phyloP scores from a whole-genome alignment of 2,797 vertebrate species.

The Chanos chanos region DNA sequence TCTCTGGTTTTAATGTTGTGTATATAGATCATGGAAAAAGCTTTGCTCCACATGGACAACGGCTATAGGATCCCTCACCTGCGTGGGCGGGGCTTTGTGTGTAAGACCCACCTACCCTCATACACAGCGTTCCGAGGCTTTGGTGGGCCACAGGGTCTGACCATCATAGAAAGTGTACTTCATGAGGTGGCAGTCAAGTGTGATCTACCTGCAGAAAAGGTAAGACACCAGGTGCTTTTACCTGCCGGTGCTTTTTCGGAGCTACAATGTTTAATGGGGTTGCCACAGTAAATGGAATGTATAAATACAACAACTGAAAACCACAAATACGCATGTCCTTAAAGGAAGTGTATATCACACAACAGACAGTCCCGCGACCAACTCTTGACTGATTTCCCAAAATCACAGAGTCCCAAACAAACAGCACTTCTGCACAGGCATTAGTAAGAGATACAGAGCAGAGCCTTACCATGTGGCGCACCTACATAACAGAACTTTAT shows the following conservation, averaged over 20 bases:
- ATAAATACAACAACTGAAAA: no score
- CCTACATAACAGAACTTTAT: no score
- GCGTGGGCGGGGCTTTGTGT: conserved; percentile 44
- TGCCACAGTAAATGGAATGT: no score
- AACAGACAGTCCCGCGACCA: no score
- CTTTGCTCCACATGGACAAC: conserved; percentile 56
- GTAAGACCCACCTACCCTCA: conserved; percentile 51
- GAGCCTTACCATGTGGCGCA: no score
- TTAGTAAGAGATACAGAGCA: no score
- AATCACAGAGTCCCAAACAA: no score
- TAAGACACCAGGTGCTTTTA: neutral
- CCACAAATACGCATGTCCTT: no score
- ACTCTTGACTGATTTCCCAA: no score
- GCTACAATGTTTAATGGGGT: no score
- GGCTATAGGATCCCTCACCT: conserved; percentile 52
- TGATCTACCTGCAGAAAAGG: conserved; percentile 45
- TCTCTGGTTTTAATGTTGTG: neutral
- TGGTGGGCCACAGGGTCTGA: conserved; percentile 51
- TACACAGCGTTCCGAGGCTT: conserved; percentile 55
- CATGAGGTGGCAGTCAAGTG: conserved; percentile 49
- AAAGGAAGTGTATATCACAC: no score
- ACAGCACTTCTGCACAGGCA: no score
- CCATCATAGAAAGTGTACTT: conserved; percentile 50
- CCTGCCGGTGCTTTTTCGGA: neutral
- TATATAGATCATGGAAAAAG: conserved; percentile 52